A percentile compares a stretch with the other conserved stretches of the same genome.
phyloP scores from a whole-genome alignment of 1,140 invertebrate genomes.

The Cylas formicarius region DNA sequence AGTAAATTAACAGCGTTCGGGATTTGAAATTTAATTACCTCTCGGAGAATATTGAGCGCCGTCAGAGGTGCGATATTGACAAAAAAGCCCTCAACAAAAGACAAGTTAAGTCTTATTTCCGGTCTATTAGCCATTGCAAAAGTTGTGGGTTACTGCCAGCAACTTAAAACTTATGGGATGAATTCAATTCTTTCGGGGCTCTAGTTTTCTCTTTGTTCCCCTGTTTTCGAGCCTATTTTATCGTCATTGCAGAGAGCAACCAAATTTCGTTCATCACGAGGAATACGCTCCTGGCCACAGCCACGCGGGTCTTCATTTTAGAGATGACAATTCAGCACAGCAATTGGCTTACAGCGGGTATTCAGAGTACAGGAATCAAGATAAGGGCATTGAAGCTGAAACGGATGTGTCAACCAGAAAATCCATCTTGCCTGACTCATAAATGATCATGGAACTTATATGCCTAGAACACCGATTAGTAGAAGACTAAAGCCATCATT shows the following conservation, averaged over 20 bases:
- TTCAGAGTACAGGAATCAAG: conserved; percentile 43
- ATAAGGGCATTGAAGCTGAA: conserved; percentile 33
- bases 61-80: too few relatives aligned
- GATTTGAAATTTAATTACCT: not conserved
- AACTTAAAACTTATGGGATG: too few relatives aligned
- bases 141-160: too few relatives aligned
- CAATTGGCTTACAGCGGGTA: conserved; percentile 60
- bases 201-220: too few relatives aligned
- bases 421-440: conserved; percentile 40
- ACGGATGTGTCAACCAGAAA: conserved; percentile 31
- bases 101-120: too few relatives aligned
- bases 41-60: not conserved
- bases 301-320: conserved; percentile 51
- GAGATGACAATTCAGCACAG: conserved; percentile 59
- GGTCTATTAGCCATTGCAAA: too few relatives aligned
- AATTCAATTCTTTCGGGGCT: too few relatives aligned
- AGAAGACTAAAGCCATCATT: too few relatives aligned
- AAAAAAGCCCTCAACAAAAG: too few relatives aligned
- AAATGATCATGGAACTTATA: conserved; percentile 9
- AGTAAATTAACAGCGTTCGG: too few relatives aligned
- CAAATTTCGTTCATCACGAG: conserved; percentile 36
- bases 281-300: conserved; percentile 24
- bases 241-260: conserved; percentile 32
- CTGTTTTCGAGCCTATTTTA: conserved; percentile 29
- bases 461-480: too few relatives aligned